phyloP scores from a whole-genome alignment of 1,140 invertebrate species.

The Antheraea mylitta region DNA sequence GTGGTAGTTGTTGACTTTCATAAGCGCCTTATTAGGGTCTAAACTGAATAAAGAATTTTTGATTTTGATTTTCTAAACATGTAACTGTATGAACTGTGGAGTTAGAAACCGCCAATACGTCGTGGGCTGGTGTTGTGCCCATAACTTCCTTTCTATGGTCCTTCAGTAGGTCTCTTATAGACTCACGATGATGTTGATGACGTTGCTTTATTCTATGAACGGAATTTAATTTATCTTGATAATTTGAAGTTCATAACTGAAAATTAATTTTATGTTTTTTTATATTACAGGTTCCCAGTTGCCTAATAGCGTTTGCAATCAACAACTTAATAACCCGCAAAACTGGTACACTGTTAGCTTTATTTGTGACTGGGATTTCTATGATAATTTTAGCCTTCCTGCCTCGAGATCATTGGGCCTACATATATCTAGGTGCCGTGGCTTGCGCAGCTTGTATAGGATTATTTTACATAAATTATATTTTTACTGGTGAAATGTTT shows the following conservation, averaged over 20 bases:
- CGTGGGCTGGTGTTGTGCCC: too few relatives aligned
- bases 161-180: too few relatives aligned
- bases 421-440: constrained; percentile 28
- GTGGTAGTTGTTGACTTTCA: too few relatives aligned
- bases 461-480: constrained; percentile 29
- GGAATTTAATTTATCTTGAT: neutral
- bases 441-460: constrained; percentile 29
- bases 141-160: too few relatives aligned
- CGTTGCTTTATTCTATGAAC: neutral
- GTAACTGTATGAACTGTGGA: too few relatives aligned
- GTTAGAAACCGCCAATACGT: too few relatives aligned
- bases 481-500: constrained; percentile 41
- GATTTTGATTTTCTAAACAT: too few relatives aligned
- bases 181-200: too few relatives aligned
- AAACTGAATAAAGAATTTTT: too few relatives aligned
- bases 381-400: constrained; percentile 41
- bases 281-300: constrained; percentile 20
- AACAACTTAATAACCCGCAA: constrained; percentile 33
- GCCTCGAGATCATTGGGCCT: constrained; percentile 27
- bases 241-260: neutral
- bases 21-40: too few relatives aligned
- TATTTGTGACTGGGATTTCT: constrained; percentile 23
- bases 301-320: constrained; percentile 18
- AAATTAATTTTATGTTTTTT: neutral
- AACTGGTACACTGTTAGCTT: constrained; percentile 15